Percentiles rank a stretch among this genome's conserved stretches.
Conservation (phyloP, 2,797 vertebrate species). For the Todus mexicanus region DNA sequence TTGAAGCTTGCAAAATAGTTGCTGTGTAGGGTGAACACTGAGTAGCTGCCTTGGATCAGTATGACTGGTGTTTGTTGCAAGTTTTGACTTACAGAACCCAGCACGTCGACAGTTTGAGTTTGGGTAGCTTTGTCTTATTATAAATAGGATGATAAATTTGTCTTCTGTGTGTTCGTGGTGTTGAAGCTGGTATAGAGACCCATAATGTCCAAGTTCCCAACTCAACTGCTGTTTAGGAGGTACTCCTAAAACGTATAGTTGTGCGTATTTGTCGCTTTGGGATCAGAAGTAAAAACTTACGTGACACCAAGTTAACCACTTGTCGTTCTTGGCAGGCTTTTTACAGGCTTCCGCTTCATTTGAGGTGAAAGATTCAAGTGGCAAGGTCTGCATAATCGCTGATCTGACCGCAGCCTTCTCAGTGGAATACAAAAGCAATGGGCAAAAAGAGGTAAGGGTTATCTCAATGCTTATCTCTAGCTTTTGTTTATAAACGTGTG, state of each 20-base stretch:
- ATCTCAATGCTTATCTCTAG: background rate
- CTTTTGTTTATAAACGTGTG: background rate
- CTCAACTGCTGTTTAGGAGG: background rate
- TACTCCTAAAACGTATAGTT: background rate
- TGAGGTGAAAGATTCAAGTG: slow-evolving; percentile 80
- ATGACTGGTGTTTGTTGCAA: background rate
- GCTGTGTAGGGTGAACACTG: background rate
- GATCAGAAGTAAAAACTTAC: background rate
- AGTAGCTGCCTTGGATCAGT: background rate
- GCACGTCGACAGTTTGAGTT: background rate
- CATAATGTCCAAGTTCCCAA: background rate
- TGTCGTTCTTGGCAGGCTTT: slow-evolving; percentile 58
- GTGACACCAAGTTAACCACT: background rate
- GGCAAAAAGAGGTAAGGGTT: slow-evolving; percentile 39
- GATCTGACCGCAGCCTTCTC: slow-evolving; percentile 81
- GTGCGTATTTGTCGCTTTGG: background rate
- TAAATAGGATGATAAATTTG: background rate
- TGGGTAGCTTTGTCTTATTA: background rate
- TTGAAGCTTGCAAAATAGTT: background rate
- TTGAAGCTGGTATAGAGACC: background rate
- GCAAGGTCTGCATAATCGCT: slow-evolving; percentile 84
- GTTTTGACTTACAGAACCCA: background rate
- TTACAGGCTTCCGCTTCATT: slow-evolving; percentile 75
- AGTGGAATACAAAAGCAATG: slow-evolving; percentile 72
- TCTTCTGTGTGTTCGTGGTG: background rate